phyloP scores from a whole-genome alignment of 2,113 vertebrate species.

The Pholis gunnellus region DNA sequence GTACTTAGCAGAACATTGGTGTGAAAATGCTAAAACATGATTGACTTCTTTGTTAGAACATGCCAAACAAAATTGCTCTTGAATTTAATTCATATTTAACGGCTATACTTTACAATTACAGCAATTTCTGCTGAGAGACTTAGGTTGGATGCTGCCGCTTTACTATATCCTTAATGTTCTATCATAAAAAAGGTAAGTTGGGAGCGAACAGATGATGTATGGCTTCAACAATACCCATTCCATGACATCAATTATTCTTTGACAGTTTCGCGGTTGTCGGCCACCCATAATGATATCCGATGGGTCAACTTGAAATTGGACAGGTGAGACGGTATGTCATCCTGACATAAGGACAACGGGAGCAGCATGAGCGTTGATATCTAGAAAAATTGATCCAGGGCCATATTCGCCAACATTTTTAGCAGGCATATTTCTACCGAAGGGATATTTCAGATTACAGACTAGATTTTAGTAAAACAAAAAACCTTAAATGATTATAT shows the following conservation, averaged over 20 bases:
- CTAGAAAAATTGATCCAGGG: conserved; percentile 33
- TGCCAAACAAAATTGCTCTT: conserved; percentile 3
- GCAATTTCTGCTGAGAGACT: conserved; percentile 26
- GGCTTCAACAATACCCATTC: conserved; percentile 54
- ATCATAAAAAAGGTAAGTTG: conserved; percentile 50
- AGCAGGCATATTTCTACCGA: not conserved
- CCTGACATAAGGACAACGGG: conserved; percentile 68
- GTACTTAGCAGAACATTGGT: conserved; percentile 8
- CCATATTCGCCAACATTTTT: conserved; percentile 33
- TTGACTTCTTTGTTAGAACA: conserved; percentile 3
- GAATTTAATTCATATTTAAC: conserved; percentile 7
- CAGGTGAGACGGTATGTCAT: conserved; percentile 75
- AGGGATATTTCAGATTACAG: conserved; percentile 7
- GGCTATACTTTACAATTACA: conserved; percentile 10
- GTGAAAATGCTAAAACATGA: conserved; percentile 19
- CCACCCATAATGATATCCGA: conserved; percentile 77
- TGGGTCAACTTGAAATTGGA: conserved; percentile 80
- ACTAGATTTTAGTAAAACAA: not conserved
- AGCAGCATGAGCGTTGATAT: conserved; percentile 41
- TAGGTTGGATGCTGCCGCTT: conserved; percentile 17
- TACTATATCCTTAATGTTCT: conserved; percentile 38
- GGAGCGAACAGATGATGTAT: conserved; percentile 69
- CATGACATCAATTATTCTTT: conserved; percentile 76
- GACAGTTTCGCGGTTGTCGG: conserved; percentile 77
- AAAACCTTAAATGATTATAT: not conserved